Evolutionary conservation across 1,140 invertebrate species (phyloP).

Genomic region (Brachionus koreanus): DNA sequence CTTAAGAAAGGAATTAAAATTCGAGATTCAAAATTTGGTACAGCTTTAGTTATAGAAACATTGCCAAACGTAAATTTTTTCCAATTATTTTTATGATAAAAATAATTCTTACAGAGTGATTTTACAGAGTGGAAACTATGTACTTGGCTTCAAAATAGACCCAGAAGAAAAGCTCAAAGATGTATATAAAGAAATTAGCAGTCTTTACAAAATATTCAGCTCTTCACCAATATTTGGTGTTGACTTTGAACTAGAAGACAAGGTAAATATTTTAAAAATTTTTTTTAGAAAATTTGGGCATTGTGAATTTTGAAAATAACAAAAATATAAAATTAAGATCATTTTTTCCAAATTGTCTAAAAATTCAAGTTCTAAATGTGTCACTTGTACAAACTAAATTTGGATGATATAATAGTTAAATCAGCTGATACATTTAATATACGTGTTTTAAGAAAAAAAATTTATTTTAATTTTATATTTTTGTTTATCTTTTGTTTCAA

Average conservation of each 20-base stretch:
- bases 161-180: constrained; percentile 74
- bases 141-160: constrained; percentile 89
- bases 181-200: constrained; percentile 76
- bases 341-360: too few species aligned
- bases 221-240: constrained; percentile 86
- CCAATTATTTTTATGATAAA: neutral
- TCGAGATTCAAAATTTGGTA: constrained; percentile 92
- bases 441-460: too few species aligned
- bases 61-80: constrained; percentile 60
- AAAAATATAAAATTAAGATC: too few species aligned
- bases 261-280: constrained; percentile 43
- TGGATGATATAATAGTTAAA: too few species aligned
- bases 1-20: constrained; percentile 65
- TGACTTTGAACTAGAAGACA: constrained; percentile 62
- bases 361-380: too few species aligned
- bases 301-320: too few species aligned
- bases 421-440: too few species aligned
- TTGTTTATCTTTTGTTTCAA: too few species aligned
- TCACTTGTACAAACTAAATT: too few species aligned
- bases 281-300: neutral
- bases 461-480: too few species aligned
- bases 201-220: constrained; percentile 72
- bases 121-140: constrained; percentile 74
- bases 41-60: constrained; percentile 84
- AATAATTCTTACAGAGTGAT: constrained; percentile 20